Evolutionary conservation across 1,140 invertebrate species (phyloP).

Genomic region (Drosophila bocqueti): DNA sequence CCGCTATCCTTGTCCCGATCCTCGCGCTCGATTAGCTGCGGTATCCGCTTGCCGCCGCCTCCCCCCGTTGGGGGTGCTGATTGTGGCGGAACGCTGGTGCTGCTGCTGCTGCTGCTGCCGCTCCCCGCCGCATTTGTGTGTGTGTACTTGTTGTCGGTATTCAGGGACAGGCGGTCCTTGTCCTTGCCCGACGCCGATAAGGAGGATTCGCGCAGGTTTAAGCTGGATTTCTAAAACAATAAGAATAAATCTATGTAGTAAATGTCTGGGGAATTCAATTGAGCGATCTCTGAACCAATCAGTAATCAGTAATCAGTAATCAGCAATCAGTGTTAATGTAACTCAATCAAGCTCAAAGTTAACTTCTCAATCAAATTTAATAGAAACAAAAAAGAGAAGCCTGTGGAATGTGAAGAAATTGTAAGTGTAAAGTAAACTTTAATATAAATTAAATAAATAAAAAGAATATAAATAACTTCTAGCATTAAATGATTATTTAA

Average conservation of each 20-base stretch:
- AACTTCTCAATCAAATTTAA: not conserved
- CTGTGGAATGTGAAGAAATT: not conserved
- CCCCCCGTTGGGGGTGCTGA: conserved; percentile 48
- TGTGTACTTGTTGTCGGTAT: conserved; percentile 82
- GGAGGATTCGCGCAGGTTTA: conserved; percentile 79
- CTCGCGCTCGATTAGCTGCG: conserved; percentile 76
- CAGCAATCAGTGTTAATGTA: conserved; percentile 10
- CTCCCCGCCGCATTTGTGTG: conserved; percentile 44
- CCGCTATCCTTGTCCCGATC: conserved; percentile 75
- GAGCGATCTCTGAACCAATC: conserved; percentile 18
- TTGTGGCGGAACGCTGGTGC: conserved; percentile 45
- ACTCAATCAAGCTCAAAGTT: conserved; percentile 15
- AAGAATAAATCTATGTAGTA: not conserved
- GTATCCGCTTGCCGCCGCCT: conserved; percentile 43
- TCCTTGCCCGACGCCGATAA: conserved; percentile 54
- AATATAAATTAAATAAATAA: not conserved
- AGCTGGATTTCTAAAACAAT: conserved; percentile 74
- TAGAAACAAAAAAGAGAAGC: too few relatives aligned
- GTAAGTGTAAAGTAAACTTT: not conserved
- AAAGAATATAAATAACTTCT: not conserved
- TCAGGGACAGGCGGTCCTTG: conserved; percentile 78
- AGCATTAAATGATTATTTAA: not conserved
- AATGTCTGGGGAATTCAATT: not conserved
- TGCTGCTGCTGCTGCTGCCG: not conserved
- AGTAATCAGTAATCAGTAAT: not conserved